phyloP scores from a whole-genome alignment of 2,888 invertebrate genomes.

The Rhingia campestris region DNA sequence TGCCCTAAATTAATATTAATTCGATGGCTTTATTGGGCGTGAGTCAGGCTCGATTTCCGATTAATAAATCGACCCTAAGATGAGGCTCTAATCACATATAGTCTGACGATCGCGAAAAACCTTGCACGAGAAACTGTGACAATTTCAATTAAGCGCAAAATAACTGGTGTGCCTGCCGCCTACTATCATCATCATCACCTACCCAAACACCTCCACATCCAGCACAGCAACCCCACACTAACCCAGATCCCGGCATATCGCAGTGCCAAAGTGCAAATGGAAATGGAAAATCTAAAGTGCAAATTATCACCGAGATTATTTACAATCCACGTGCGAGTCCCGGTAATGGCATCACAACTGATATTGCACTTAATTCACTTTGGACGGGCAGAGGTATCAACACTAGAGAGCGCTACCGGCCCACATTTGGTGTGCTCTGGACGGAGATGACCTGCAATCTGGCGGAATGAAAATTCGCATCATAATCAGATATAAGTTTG shows the following conservation, averaged over 20 bases:
- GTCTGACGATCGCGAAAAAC: constrained; percentile 30
- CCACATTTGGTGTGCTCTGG: constrained; percentile 27
- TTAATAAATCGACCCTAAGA: constrained; percentile 14
- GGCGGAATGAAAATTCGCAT: constrained; percentile 72
- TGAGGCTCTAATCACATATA: background rate
- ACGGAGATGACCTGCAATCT: constrained; percentile 66
- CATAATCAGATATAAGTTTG: constrained; percentile 76
- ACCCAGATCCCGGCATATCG: constrained; percentile 47
- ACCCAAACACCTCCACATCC: constrained; percentile 13
- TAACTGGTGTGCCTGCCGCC: constrained; percentile 33
- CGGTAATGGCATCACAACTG: constrained; percentile 73
- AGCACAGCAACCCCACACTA: constrained; percentile 30
- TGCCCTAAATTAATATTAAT: constrained; percentile 75
- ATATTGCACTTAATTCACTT: constrained; percentile 75
- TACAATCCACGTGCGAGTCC: constrained; percentile 75
- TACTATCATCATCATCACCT: constrained; percentile 2
- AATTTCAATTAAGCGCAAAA: constrained; percentile 60
- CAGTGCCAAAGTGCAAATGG: constrained; percentile 79
- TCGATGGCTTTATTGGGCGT: constrained; percentile 71
- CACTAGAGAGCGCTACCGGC: constrained; percentile 10
- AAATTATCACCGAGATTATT: constrained; percentile 75
- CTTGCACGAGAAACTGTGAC: constrained; percentile 56
- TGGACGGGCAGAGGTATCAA: constrained; percentile 50
- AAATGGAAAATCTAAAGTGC: constrained; percentile 79
- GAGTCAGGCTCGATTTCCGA: constrained; percentile 30